Evolutionary conservation across 1,140 invertebrate genomes (phyloP), one percentile per base, ranked within the genome.

Genomic region (Temnothorax nylanderi): DNA sequence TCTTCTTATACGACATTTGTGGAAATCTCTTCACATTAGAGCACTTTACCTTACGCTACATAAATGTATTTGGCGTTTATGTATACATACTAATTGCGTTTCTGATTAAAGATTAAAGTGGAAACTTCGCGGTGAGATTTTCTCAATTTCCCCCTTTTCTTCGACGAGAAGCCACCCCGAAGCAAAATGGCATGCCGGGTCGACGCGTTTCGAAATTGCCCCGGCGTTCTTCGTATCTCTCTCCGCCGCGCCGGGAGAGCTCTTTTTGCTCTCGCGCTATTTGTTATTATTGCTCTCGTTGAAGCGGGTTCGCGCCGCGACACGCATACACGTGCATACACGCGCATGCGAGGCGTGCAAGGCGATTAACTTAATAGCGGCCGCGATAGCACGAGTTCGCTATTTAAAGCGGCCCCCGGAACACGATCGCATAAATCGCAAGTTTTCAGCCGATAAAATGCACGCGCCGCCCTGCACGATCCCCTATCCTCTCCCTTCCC

Each of bases 331-430:
- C 80, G n/a, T 54, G 84, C 84, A 89, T 64, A 88, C 65, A 26
- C 82, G 88, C 81, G 72, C 84, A 76, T 56, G 72, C 81, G 71
- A 78, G 65, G 81, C 56, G 69, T 58, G 87, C 84, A 78, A 69
- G 88, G 32, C 88, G 89, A 90, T 90, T 89, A 90, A 89, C 71
- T 89, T 90, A 90, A 90, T 90, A 89, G 85, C 65, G 34, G 49
- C 60, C 60, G 54, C 85, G 89, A 90, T 87, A 89, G 65, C 67
- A 64, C 54, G 54, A 86, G 49, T 67, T 11, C 58, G 81, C 84
- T 89, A 89, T 89, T 89, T 89, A 89, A 89, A 89, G 88, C 89
- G 65, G 26, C 51, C 6, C 54, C 58, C 86, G 65, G 78, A 71
- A 72, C 60, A 85, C 80, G 80, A 75, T 67, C 80, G 80, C 67